Evolutionary conservation across 1,140 invertebrate genomes (phyloP), one percentile per base, ranked within the genome.

Genomic region (Metaphire vulgaris): DNA sequence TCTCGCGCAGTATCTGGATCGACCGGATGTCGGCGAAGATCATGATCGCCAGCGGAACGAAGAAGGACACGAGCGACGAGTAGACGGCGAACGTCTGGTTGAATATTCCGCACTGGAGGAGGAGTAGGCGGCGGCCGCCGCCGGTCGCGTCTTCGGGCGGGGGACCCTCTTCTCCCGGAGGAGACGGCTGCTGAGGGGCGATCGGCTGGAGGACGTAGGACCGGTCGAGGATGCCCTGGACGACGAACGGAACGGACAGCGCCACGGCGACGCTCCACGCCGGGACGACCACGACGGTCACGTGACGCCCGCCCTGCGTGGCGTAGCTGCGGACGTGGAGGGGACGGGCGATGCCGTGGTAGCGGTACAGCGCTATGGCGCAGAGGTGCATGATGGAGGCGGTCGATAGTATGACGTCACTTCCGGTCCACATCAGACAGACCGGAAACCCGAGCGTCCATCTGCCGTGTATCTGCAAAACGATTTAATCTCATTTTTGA

Each of bases 31-130:
- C 98, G 12, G 97, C 95, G 79, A 96, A 91, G 33, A 94, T 93
- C 94, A 98, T 98, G 79, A 98, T 92, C 32, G 94, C 88, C 74
- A 98, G 87, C 0, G 96, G 96, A 81, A 98, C 95, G 88, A 94
- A 99, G 87, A 98, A 99, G 0, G 95, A 96, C 12, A 94, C 96
- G 26, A 95, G 90, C 0, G 95, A 92, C 0, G 96, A 98, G 85
- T 96, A 98, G 74, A 98, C 80, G 29, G 83, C 81, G 71, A 82
- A 84, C 6, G 81, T 76, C 29, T 77, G 81, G 77, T 85, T 84
- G 28, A 85, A 76, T 15, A 76, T 76, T 0, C 75, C 75, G 75
- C 75, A 76, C 16, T n/a, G 34, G 34, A 34, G 16, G 26, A 41
- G 28, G 2, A 1, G 16, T 26, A 26, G 26, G 26, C 6, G 41